These are phyloP conservation scores for Epizoanthus illoricatus DNA, from an alignment of 92 coral and sea anemone species.

Conservation along the genomic window DNA sequence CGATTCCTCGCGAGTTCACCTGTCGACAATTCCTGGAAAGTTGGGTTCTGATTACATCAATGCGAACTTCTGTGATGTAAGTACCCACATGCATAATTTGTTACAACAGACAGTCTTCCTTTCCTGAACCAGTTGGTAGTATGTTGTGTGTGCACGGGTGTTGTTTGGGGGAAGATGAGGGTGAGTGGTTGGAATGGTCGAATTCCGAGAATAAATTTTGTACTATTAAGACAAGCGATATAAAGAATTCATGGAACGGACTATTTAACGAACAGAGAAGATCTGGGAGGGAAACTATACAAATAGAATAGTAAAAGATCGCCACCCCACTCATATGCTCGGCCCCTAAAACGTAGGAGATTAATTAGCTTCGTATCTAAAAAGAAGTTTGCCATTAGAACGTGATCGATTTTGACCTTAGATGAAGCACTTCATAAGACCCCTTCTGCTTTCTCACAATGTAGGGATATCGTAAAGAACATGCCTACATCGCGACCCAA, in stretches of 20 bases:
- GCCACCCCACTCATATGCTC: too few relatives aligned
- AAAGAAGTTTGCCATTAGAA: background rate
- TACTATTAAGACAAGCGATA: too few relatives aligned
- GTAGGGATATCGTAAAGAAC: constrained; percentile 96
- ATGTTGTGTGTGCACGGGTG: background rate
- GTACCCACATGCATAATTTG: constrained; percentile 17
- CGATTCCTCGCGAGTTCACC: constrained; percentile 89
- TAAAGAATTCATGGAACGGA: too few relatives aligned
- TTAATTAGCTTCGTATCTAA: too few relatives aligned
- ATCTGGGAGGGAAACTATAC: background rate
- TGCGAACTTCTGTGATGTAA: constrained; percentile 95
- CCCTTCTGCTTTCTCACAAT: constrained; percentile 2
- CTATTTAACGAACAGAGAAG: too few relatives aligned
- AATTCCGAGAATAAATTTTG: too few relatives aligned
- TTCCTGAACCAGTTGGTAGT: background rate
- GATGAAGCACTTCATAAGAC: background rate
- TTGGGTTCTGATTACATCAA: constrained; percentile 93
- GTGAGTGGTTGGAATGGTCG: too few relatives aligned
- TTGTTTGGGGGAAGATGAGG: background rate
- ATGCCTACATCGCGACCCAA: constrained; percentile 93
- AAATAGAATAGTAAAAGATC: background rate
- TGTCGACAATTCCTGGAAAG: constrained; percentile 62
- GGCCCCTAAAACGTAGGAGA: too few relatives aligned
- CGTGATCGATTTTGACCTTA: background rate
- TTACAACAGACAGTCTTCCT: background rate